These are phyloP conservation scores for Yponomeuta evonymella DNA, from an alignment of 2,888 invertebrate species.

Conservation along the genomic window DNA sequence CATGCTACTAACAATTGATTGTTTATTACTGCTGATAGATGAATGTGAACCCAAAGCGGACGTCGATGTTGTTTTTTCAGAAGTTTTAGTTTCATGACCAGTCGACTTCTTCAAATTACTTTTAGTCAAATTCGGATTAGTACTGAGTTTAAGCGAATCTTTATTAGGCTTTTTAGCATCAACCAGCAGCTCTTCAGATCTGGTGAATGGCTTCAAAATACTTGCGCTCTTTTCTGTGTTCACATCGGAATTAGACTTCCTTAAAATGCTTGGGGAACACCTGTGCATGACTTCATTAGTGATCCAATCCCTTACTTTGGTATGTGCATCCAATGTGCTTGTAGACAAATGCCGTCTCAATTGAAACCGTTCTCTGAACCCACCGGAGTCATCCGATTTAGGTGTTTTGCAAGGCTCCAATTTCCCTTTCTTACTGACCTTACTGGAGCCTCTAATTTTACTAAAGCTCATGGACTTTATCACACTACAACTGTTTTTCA, in stretches of 20 bases:
- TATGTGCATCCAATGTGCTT: conserved; percentile 89
- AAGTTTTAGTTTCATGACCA: conserved; percentile 47
- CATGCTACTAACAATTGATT: conserved; percentile 37
- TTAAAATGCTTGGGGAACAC: conserved; percentile 80
- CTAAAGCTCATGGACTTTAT: conserved; percentile 74
- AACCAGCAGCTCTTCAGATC: conserved; percentile 65
- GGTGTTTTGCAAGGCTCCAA: conserved; percentile 74
- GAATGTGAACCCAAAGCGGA: conserved; percentile 66
- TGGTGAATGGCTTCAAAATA: conserved; percentile 51
- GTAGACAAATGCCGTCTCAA: conserved; percentile 83
- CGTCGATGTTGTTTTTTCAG: conserved; percentile 66
- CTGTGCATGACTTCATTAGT: conserved; percentile 85
- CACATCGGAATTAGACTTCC: conserved; percentile 66
- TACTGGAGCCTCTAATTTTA: conserved; percentile 69
- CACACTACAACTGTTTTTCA: conserved; percentile 76
- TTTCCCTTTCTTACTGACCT: conserved; percentile 69
- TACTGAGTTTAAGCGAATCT: conserved; percentile 29
- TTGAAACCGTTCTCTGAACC: conserved; percentile 78
- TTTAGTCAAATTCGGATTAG: conserved; percentile 32
- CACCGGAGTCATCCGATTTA: conserved; percentile 72
- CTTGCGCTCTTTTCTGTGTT: conserved; percentile 45
- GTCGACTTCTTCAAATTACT: conserved; percentile 36
- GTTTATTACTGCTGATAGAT: conserved; percentile 55
- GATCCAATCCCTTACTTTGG: conserved; percentile 92
- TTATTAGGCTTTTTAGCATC: conserved; percentile 47